Base-by-base conservation (phyloP, 2,113 vertebrate genomes). In the Syngnathus floridae region DNA sequence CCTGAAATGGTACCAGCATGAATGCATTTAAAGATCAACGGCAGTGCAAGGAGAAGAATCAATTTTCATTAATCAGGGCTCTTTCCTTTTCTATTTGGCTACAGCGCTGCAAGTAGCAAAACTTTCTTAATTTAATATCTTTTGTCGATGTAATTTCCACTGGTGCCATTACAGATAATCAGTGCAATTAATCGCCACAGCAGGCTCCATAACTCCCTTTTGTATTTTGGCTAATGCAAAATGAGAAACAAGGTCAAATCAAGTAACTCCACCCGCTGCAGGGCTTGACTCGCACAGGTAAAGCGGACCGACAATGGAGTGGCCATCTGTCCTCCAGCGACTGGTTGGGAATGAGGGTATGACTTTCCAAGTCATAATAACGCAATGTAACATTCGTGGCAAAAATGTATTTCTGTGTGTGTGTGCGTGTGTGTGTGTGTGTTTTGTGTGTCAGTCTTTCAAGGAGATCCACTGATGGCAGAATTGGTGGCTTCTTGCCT, bases 121-220 rank as follows among this genome's bases (percentile, higher is more conserved):
- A 80, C 78, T 70, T 82, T 76, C 77, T 88, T 86, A 87, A 85
- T 87, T 83, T 80, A 82, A 84, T 85, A 84, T 82, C 70, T 72
- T 60, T 67, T 69, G 74, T 66, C 85, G 81, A 87, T 78, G 78
- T 78, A 85, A 84, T 86, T 82, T 81, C 76, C 81, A 84, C 76
- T 64, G 71, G 80, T 85, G 80, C 74, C 76, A 80, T 89, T 82
- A 78, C 68, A 82, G 83, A 86, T 86, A 84, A 86, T 82, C 79
- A 76, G 70, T 64, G 64, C 79, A 85, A 83, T 86, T 85, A 87
- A 87, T 80, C 82, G 83, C 71, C 74, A 72, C 64, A 37, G 80
- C 81, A 79, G 80, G 38, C 54, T 79, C 45, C 38, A 12, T 66
- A 37, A 73, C 45, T 73, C 69, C 67, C 65, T 36, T 68, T n/a